These are phyloP conservation scores for Anastrepha obliqua DNA, from an alignment of 1,140 invertebrate genomes.

Conservation along the genomic window DNA sequence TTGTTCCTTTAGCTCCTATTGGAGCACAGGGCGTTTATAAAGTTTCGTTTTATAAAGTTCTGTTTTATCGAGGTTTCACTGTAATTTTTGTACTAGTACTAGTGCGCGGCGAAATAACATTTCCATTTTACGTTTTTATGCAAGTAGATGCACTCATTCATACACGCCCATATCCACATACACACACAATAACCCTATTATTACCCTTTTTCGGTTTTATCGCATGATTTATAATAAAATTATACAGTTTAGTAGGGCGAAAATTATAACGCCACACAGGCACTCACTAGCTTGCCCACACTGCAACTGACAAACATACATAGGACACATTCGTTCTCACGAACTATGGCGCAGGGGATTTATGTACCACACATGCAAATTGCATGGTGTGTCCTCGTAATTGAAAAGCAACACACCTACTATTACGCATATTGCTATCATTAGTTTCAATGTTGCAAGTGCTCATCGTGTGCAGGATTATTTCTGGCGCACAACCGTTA, in stretches of 20 bases:
- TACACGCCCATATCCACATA: neutral
- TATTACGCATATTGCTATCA: slow-evolving; percentile 25
- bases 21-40: too few relatives aligned
- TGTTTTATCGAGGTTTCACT: too few relatives aligned
- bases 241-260: slow-evolving; percentile 34
- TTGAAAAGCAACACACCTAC: slow-evolving; percentile 39
- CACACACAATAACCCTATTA: neutral
- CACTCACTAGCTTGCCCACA: neutral
- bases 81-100: too few relatives aligned
- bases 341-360: slow-evolving; percentile 10
- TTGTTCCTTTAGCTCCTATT: too few relatives aligned
- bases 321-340: too few relatives aligned
- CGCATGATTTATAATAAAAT: slow-evolving; percentile 42
- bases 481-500: neutral
- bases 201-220: slow-evolving; percentile 40
- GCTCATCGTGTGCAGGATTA: neutral
- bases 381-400: slow-evolving; percentile 24
- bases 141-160: neutral
- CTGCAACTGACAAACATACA: too few relatives aligned
- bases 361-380: slow-evolving; percentile 36
- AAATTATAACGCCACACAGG: slow-evolving; percentile 4
- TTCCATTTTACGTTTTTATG: too few relatives aligned
- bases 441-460: slow-evolving; percentile 13
- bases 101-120: too few relatives aligned
- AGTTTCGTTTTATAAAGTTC: too few relatives aligned